Conservation (phyloP, 2,113 vertebrate genomes). For the Malurus elegans region DNA sequence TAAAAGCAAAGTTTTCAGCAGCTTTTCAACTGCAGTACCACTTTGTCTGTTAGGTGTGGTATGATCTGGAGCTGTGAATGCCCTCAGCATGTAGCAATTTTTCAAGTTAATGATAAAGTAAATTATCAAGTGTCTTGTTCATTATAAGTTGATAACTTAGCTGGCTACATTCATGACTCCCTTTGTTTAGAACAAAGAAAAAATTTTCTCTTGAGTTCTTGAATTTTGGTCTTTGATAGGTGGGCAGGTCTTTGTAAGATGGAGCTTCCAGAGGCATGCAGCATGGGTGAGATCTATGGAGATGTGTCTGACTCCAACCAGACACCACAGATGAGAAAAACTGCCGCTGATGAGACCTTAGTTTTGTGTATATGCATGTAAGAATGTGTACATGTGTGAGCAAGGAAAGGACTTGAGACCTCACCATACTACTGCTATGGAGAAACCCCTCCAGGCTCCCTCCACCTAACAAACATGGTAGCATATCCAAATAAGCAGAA, state of each 20-base stretch:
- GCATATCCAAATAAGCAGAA: not conserved
- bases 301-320: not conserved
- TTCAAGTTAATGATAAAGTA: not conserved
- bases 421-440: not conserved
- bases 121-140: not conserved
- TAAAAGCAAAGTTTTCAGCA: not conserved
- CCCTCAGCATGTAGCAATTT: not conserved
- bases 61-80: not conserved
- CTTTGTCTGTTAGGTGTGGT: not conserved
- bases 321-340: not conserved
- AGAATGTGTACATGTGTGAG: not conserved
- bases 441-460: not conserved
- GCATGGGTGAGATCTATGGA: not conserved
- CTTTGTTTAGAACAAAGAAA: not conserved
- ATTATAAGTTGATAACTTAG: not conserved
- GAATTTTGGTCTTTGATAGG: not conserved
- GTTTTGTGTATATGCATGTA: not conserved
- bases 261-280: not conserved
- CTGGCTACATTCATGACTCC: not conserved
- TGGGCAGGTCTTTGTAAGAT: not conserved
- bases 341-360: not conserved
- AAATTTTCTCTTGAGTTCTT: not conserved
- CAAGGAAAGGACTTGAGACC: not conserved
- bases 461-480: not conserved
- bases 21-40: not conserved